Percentiles rank a stretch among this genome's conserved stretches.
phyloP scores from a whole-genome alignment of 2,888 invertebrate genomes.

The Therioaphis trifolii region DNA sequence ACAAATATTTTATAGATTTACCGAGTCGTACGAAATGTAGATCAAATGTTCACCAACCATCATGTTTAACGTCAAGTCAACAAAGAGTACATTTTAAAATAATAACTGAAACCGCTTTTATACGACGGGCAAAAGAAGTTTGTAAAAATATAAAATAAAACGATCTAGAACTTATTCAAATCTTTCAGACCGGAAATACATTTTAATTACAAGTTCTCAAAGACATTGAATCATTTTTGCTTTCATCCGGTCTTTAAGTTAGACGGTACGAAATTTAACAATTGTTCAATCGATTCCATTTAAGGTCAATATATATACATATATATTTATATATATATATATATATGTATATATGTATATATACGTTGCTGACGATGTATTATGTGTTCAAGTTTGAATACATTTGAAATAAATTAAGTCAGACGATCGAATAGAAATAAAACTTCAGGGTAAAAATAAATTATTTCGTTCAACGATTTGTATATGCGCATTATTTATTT shows the following conservation, averaged over 20 bases:
- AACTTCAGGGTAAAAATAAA: constrained; percentile 7
- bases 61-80: not conserved
- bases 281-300: constrained; percentile 29
- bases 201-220: constrained; percentile 43
- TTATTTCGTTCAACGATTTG: too few species aligned
- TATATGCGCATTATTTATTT: too few species aligned
- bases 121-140: not conserved
- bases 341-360: too few species aligned
- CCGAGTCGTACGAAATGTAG: not conserved
- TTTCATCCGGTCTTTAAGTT: constrained; percentile 10
- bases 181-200: constrained; percentile 14
- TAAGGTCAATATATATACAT: too few species aligned
- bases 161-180: not conserved
- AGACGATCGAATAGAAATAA: not conserved
- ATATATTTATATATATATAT: too few species aligned
- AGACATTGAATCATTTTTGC: constrained; percentile 15
- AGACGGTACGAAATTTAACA: constrained; percentile 10
- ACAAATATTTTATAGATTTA: not conserved
- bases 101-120: not conserved
- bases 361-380: not conserved
- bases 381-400: constrained; percentile 3
- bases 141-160: not conserved
- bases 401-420: too few species aligned
- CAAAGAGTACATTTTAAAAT: constrained; percentile 2
- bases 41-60: too few species aligned